Percentiles rank a stretch among this genome's conserved stretches.
phyloP scores from a whole-genome alignment of 2,113 vertebrate genomes.

The Rhodinocichla rosea region DNA sequence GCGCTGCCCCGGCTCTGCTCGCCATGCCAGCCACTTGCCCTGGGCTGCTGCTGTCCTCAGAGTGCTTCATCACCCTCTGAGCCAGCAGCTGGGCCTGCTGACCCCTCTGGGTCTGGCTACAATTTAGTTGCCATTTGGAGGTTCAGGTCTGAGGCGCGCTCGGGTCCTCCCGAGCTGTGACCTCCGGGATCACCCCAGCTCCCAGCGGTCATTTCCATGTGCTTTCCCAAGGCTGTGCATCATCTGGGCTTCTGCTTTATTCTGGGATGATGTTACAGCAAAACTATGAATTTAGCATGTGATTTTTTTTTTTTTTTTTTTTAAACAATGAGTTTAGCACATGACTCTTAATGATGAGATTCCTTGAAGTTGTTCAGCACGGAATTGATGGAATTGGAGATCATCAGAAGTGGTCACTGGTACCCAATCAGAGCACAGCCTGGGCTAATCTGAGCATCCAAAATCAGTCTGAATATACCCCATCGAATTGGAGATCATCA shows the following conservation, averaged over 20 bases:
- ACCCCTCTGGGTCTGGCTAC: neutral
- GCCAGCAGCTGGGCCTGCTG: neutral
- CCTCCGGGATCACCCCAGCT: neutral
- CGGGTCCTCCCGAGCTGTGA: neutral
- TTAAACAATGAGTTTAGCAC: neutral
- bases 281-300: neutral
- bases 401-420: too few relatives aligned
- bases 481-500: rapidly evolving
- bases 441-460: too few relatives aligned
- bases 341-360: rapidly evolving
- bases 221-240: neutral
- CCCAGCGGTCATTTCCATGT: neutral
- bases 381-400: neutral
- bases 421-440: too few relatives aligned
- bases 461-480: too few relatives aligned
- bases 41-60: neutral
- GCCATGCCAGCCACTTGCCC: neutral
- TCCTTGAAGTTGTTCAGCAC: neutral
- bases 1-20: neutral
- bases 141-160: neutral
- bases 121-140: neutral
- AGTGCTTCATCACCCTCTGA: neutral
- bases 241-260: neutral
- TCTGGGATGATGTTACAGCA: neutral
- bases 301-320: neutral